phyloP scores from a whole-genome alignment of 2,888 invertebrate species.

The Drosophila parthenogenetica region DNA sequence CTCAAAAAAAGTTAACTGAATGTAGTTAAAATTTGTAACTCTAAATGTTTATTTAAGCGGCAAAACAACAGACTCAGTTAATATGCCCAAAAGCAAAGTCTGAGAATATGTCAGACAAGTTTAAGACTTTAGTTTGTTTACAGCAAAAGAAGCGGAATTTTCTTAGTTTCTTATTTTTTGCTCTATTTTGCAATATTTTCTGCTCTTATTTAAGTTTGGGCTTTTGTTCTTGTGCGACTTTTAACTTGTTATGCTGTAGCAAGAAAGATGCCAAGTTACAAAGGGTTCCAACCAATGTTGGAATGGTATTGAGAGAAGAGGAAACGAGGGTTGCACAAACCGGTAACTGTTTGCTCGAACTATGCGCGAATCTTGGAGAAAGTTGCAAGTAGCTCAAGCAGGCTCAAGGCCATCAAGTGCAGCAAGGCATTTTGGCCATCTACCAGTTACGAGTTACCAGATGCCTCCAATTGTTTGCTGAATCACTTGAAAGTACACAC shows the following conservation, averaged over 20 bases:
- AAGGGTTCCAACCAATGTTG: not conserved
- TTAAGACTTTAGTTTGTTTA: conserved; percentile 24
- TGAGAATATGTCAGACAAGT: conserved; percentile 32
- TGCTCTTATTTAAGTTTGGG: conserved; percentile 22
- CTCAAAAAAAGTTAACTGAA: too few species aligned
- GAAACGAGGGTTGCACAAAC: not conserved
- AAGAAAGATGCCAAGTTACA: not conserved
- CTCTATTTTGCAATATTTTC: conserved; percentile 24
- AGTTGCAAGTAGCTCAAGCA: not conserved
- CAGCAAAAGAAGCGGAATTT: conserved; percentile 10
- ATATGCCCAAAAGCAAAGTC: conserved; percentile 6
- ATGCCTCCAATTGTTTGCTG: conserved; percentile 5
- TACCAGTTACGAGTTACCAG: not conserved
- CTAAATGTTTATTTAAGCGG: not conserved
- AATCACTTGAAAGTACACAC: conserved; percentile 5
- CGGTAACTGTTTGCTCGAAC: conserved; percentile 1
- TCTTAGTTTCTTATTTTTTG: not conserved
- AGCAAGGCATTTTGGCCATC: conserved; percentile 11
- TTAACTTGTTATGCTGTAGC: conserved; percentile 7
- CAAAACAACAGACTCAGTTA: not conserved
- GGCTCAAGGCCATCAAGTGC: conserved; percentile 8
- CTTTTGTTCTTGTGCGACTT: conserved; percentile 34
- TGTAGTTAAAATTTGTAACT: too few species aligned
- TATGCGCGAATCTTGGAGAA: conserved; percentile 12
- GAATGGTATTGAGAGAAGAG: not conserved